Percentiles rank a stretch among this genome's conserved stretches.
Evolutionary conservation across 2,797 vertebrate genomes (phyloP).

Genomic region (Momotus momota): DNA sequence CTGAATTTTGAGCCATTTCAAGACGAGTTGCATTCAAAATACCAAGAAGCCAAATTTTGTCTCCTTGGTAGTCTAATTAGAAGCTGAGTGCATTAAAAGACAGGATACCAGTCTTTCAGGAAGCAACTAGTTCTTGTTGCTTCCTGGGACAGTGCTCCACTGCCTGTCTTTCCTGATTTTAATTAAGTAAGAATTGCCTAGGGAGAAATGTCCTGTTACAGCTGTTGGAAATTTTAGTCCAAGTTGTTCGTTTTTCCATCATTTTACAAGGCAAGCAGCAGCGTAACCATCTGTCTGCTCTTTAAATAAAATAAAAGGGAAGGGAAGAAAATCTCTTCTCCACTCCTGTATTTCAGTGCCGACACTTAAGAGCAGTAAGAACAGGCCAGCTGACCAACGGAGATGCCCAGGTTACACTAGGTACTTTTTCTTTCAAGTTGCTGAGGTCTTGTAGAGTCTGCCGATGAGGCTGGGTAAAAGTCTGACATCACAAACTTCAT

Average conservation of each 20-base stretch:
- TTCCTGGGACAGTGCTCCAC: constrained; percentile 39
- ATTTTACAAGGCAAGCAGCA: constrained; percentile 72
- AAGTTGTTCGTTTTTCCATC: constrained; percentile 47
- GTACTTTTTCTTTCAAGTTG: background rate
- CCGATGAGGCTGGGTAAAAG: background rate
- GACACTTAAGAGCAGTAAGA: background rate
- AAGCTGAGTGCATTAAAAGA: background rate
- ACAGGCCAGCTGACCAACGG: background rate
- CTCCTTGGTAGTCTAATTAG: background rate
- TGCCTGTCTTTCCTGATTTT: constrained; percentile 34
- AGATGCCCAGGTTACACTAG: background rate
- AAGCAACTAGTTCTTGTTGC: constrained; percentile 19
- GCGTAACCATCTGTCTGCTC: constrained; percentile 66
- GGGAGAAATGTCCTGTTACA: constrained; percentile 57
- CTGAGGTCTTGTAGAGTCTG: background rate
- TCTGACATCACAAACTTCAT: background rate
- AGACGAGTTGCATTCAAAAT: background rate
- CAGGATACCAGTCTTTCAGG: background rate
- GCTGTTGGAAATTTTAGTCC: constrained; percentile 66
- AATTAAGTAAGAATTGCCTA: constrained; percentile 63
- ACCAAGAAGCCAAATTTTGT: background rate
- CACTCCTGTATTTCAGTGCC: background rate
- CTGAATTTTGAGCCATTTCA: background rate
- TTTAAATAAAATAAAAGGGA: constrained; percentile 68
- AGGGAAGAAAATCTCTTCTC: constrained; percentile 13